Evolutionary conservation across 2,113 vertebrate species (phyloP).

Genomic region (Eidolon helvum): DNA sequence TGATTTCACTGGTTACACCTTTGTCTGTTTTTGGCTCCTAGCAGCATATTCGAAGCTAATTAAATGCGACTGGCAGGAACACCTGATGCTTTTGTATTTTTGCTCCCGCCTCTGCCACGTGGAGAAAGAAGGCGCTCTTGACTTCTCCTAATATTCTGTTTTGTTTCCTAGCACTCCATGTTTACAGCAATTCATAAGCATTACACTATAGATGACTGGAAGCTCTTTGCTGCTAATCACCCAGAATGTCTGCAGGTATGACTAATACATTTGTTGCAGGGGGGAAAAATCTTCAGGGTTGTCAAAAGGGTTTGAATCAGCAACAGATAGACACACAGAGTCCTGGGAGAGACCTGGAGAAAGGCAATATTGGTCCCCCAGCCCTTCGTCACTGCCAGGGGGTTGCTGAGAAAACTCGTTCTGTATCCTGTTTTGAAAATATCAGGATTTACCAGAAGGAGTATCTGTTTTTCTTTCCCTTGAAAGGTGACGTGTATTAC

Average conservation of each 20-base stretch:
- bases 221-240: slow-evolving; percentile 90
- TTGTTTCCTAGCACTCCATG: slow-evolving; percentile 91
- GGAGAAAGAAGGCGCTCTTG: background rate
- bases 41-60: slow-evolving; percentile 39
- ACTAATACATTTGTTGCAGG: background rate
- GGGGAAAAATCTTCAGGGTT: background rate
- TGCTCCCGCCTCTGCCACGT: background rate
- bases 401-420: background rate
- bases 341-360: background rate
- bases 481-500: background rate
- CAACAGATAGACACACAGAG: background rate
- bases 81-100: background rate
- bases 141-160: slow-evolving; percentile 55
- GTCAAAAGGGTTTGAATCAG: background rate
- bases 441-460: background rate
- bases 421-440: background rate
- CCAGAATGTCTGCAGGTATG: slow-evolving; percentile 96
- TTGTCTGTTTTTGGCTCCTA: background rate
- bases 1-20: background rate
- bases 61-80: background rate
- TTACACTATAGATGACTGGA: slow-evolving; percentile 97
- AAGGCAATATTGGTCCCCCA: background rate
- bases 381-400: background rate
- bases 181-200: slow-evolving; percentile 98
- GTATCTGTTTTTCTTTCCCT: background rate